Percentiles rank a stretch among this genome's conserved stretches.
Conservation (phyloP, 2,797 vertebrate genomes). For the Sphenopsis melanotis region DNA sequence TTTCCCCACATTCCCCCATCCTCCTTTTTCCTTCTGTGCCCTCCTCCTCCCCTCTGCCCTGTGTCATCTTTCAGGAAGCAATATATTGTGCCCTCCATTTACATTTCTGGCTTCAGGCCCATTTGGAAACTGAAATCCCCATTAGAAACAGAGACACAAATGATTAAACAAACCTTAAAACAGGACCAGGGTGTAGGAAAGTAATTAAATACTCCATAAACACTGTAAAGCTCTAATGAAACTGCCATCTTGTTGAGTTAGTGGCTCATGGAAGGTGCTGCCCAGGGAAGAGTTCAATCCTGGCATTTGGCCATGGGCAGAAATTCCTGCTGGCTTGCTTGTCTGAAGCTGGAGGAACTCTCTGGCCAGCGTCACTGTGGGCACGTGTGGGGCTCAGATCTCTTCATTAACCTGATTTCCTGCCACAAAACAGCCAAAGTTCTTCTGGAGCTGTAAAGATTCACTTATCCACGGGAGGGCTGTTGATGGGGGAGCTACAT, state of each 20-base stretch:
- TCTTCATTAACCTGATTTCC: background rate
- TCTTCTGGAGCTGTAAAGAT: background rate
- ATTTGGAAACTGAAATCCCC: constrained; percentile 19
- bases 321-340: background rate
- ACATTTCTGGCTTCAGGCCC: constrained; percentile 54
- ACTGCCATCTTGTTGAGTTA: background rate
- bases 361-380: background rate
- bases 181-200: background rate
- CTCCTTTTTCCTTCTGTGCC: background rate
- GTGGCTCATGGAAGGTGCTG: background rate
- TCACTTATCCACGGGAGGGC: accelerated
- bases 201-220: background rate
- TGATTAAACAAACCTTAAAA: constrained; percentile 64
- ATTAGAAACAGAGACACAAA: constrained; percentile 36
- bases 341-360: background rate
- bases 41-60: background rate
- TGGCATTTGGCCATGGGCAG: background rate
- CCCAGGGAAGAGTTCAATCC: background rate
- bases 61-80: constrained; percentile 54
- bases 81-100: constrained; percentile 54
- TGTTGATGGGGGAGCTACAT: background rate
- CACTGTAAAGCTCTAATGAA: background rate
- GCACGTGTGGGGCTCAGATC: background rate
- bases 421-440: background rate
- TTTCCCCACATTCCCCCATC: background rate